phyloP scores from a whole-genome alignment of 2,888 invertebrate species.

The Aspidiotus destructor region DNA sequence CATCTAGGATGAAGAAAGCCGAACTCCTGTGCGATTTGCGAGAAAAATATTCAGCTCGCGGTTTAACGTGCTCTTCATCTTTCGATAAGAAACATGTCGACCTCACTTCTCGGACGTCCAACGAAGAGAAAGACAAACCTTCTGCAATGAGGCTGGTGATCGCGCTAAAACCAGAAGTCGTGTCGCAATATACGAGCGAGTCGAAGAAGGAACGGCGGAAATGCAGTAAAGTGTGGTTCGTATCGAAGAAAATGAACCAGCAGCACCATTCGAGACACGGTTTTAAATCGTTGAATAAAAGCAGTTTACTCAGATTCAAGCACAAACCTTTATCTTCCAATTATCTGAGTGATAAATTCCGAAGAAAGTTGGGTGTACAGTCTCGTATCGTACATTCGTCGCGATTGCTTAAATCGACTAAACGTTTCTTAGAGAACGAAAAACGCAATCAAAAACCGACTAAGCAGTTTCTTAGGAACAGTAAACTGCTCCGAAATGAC shows the following conservation, averaged over 20 bases:
- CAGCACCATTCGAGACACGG: slow-evolving; percentile 19
- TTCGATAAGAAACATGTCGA: too few relatives aligned
- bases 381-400: slow-evolving; percentile 74
- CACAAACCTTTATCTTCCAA: slow-evolving; percentile 19
- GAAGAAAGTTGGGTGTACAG: slow-evolving; percentile 61
- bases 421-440: slow-evolving; percentile 63
- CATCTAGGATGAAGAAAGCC: slow-evolving; percentile 10
- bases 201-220: slow-evolving; percentile 14
- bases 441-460: slow-evolving; percentile 38
- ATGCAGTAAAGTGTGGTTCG: slow-evolving; percentile 13
- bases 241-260: slow-evolving; percentile 8
- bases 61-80: not conserved
- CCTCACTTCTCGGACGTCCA: too few relatives aligned
- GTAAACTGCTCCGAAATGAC: not conserved
- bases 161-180: not conserved
- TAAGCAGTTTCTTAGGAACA: not conserved
- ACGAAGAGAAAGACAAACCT: too few relatives aligned
- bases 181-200: too few relatives aligned
- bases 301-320: slow-evolving; percentile 22
- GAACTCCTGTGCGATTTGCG: not conserved
- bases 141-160: not conserved
- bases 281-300: slow-evolving; percentile 26
- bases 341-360: slow-evolving; percentile 20
- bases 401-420: slow-evolving; percentile 78
- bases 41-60: slow-evolving; percentile 4